A percentile compares a stretch with the other conserved stretches of the same genome.
Evolutionary conservation across 2,888 invertebrate species (phyloP).

Genomic region (Drosophila longiperda): DNA sequence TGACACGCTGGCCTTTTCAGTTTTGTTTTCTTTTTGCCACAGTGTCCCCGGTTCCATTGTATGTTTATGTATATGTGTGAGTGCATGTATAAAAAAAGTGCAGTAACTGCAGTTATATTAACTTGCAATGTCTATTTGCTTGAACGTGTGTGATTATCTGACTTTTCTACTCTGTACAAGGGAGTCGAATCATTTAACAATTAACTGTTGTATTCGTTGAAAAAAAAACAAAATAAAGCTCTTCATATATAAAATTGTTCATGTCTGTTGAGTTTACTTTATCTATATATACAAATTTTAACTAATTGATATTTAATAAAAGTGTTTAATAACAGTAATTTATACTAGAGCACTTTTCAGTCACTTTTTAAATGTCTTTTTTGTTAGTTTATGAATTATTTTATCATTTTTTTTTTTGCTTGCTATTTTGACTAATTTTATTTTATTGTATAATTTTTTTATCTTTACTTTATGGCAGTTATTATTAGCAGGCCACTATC

Average conservation of each 20-base stretch:
- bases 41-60: not conserved
- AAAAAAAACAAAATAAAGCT: not conserved
- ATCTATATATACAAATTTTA: not conserved
- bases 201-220: not conserved
- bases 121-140: not conserved
- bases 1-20: conserved; percentile 21
- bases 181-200: not conserved
- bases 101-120: not conserved
- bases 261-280: not conserved
- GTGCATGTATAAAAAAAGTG: not conserved
- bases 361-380: not conserved
- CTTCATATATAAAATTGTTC: not conserved
- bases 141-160: not conserved
- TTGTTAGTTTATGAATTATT: too few relatives aligned
- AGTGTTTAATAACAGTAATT: not conserved
- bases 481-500: not conserved
- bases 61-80: not conserved
- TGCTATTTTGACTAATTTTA: not conserved
- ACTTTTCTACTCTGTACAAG: not conserved
- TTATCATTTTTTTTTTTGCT: not conserved
- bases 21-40: conserved; percentile 5
- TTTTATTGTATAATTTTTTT: not conserved
- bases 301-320: not conserved
- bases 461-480: not conserved
- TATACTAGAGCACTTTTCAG: not conserved